phyloP scores from a whole-genome alignment of 1,140 invertebrate genomes.

The Drosophila ananassae region DNA sequence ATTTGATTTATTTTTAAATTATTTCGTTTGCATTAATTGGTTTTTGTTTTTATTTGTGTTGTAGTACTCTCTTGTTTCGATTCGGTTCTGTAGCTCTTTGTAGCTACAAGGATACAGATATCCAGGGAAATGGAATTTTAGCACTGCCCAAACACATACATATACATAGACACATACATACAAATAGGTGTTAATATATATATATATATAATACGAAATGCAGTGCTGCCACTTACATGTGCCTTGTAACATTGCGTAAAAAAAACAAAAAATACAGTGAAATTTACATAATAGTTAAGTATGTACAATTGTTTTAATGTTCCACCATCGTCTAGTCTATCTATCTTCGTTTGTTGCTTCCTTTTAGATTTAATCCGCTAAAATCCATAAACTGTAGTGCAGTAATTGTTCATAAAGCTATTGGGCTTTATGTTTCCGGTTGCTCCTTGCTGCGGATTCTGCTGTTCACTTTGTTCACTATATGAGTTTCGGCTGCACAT shows the following conservation, averaged over 20 bases:
- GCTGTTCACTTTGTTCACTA: conserved; percentile 50
- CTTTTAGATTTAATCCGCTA: conserved; percentile 43
- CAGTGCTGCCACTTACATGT: conserved; percentile 61
- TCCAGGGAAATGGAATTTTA: conserved; percentile 26
- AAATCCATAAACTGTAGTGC: conserved; percentile 59
- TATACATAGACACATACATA: conserved; percentile 18
- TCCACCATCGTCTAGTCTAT: conserved; percentile 9
- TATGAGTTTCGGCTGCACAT: conserved; percentile 62
- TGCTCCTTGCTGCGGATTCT: conserved; percentile 3
- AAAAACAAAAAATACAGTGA: conserved; percentile 61
- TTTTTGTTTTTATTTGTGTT: not conserved
- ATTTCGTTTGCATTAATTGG: conserved; percentile 1
- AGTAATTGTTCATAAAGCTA: conserved; percentile 41
- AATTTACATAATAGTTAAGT: conserved; percentile 80
- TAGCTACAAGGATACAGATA: conserved; percentile 2
- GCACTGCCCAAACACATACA: conserved; percentile 20
- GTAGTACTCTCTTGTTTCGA: conserved; percentile 1
- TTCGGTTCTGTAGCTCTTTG: not conserved
- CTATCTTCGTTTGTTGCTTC: conserved; percentile 6
- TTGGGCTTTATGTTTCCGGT: conserved; percentile 3
- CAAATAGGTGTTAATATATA: conserved; percentile 7
- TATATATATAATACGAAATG: conserved; percentile 60
- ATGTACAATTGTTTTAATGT: conserved; percentile 61
- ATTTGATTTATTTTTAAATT: conserved; percentile 48
- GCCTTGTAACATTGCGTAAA: conserved; percentile 64